These are phyloP conservation scores for Lydus trimaculatus DNA, from an alignment of 2,888 invertebrate genomes.

Conservation along the genomic window DNA sequence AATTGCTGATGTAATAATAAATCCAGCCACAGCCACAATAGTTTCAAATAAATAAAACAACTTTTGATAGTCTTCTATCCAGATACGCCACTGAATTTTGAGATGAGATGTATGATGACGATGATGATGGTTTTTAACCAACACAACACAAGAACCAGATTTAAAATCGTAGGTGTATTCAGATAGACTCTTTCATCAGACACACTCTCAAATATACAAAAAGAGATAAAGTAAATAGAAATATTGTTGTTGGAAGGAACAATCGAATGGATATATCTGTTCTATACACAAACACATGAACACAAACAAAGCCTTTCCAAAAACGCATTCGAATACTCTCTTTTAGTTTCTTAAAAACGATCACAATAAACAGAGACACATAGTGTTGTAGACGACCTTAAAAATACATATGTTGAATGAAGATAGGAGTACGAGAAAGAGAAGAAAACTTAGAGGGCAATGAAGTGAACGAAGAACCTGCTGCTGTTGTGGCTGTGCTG, in stretches of 20 bases:
- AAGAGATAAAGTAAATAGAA: conserved; percentile 54
- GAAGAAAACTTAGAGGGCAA: conserved; percentile 28
- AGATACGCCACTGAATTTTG: conserved; percentile 9
- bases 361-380: conserved; percentile 13
- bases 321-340: conserved; percentile 1
- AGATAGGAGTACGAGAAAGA: conserved; percentile 17
- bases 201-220: neutral
- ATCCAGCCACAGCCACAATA: neutral
- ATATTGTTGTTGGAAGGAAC: conserved; percentile 47
- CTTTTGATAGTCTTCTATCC: neutral
- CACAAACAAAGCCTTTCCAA: neutral
- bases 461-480: conserved; percentile 52
- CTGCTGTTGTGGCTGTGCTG: neutral
- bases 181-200: conserved; percentile 29
- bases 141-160: conserved; percentile 40
- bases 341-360: neutral
- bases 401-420: conserved; percentile 23
- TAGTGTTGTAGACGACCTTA: conserved; percentile 39
- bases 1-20: too few relatives aligned
- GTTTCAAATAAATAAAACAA: too few relatives aligned
- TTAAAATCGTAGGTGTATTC: conserved; percentile 50
- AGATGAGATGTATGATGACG: too few relatives aligned
- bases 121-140: conserved; percentile 11
- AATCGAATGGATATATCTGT: conserved; percentile 24
- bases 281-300: neutral